phyloP scores from a whole-genome alignment of 2,113 vertebrate species.

The Macaca nemestrina region DNA sequence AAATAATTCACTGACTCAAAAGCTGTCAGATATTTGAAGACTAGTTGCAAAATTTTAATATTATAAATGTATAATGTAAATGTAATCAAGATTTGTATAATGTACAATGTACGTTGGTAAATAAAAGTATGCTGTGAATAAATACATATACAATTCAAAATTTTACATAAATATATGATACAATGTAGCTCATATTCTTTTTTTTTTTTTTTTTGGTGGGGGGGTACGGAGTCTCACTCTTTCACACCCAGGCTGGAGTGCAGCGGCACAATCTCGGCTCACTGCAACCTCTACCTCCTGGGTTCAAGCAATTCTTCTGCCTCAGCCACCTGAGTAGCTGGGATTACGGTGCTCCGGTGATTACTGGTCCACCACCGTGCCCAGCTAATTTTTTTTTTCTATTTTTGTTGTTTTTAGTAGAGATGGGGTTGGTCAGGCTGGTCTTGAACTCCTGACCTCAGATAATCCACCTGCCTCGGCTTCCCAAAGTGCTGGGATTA shows the following conservation, averaged over 20 bases:
- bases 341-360: neutral
- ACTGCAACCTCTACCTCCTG: neutral
- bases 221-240: neutral
- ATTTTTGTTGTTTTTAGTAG: neutral
- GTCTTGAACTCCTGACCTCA: neutral
- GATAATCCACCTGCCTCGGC: neutral
- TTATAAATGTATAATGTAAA: neutral
- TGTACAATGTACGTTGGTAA: neutral
- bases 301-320: neutral
- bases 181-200: neutral
- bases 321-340: neutral
- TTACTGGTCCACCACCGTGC: neutral
- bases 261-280: neutral
- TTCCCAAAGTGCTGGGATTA: neutral
- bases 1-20: neutral
- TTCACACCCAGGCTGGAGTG: neutral
- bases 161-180: neutral
- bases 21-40: neutral
- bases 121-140: conserved; percentile 18
- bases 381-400: neutral
- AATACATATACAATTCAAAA: neutral
- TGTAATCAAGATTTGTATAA: neutral
- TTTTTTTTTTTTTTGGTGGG: too few relatives aligned
- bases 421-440: neutral
- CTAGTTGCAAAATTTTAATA: neutral